phyloP scores from a whole-genome alignment of 2,113 vertebrate genomes.

The Gyps fulvus region DNA sequence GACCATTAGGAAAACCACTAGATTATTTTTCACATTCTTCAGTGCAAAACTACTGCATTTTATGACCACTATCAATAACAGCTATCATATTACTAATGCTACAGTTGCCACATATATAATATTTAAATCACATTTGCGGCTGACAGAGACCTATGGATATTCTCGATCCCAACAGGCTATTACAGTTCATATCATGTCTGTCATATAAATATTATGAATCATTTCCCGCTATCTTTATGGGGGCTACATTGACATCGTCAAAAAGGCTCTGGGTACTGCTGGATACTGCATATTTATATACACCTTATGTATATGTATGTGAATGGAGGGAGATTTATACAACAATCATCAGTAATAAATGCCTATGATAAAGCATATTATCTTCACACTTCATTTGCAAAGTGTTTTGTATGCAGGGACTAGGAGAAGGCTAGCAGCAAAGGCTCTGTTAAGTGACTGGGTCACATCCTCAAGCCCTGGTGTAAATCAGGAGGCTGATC shows the following conservation, averaged over 20 bases:
- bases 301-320: slow-evolving; percentile 40
- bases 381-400: slow-evolving; percentile 50
- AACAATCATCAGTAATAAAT: slow-evolving; percentile 38
- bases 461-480: neutral
- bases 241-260: slow-evolving; percentile 47
- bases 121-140: slow-evolving; percentile 69
- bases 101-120: slow-evolving; percentile 66
- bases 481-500: neutral
- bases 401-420: slow-evolving; percentile 29
- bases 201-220: slow-evolving; percentile 78
- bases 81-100: slow-evolving; percentile 33
- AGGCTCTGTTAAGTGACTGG: neutral
- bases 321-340: slow-evolving; percentile 47
- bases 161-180: slow-evolving; percentile 74
- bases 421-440: neutral
- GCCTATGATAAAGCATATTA: slow-evolving; percentile 54
- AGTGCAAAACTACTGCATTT: slow-evolving; percentile 31
- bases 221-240: slow-evolving; percentile 72
- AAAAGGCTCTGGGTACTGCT: slow-evolving; percentile 4
- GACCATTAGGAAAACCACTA: slow-evolving; percentile 12
- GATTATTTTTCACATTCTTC: slow-evolving; percentile 48
- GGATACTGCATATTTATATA: slow-evolving; percentile 14
- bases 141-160: slow-evolving; percentile 71
- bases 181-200: slow-evolving; percentile 71
- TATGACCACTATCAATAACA: slow-evolving; percentile 65